phyloP scores from a whole-genome alignment of 53 echinoderm and acorn worm genomes.

The Arbacia lixula region DNA sequence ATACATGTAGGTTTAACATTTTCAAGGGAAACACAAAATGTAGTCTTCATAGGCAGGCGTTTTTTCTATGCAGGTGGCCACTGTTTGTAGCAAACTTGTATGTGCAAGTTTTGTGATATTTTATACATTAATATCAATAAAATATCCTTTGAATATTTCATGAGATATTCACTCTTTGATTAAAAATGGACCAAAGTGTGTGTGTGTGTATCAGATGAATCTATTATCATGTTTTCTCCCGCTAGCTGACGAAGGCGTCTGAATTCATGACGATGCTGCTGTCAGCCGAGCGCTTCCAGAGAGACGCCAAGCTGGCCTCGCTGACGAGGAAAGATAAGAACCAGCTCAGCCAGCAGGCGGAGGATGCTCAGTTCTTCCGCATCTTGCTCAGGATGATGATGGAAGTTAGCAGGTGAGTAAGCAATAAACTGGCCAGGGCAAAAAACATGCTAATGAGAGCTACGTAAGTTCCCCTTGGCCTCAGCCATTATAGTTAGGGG shows the following conservation, averaged over 20 bases:
- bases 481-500: no score
- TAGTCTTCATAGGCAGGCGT: no score
- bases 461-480: no score
- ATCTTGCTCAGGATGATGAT: constrained; percentile 89
- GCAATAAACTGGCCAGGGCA: neutral
- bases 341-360: constrained; percentile 80
- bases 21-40: no score
- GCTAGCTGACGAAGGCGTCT: constrained; percentile 72
- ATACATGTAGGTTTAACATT: no score
- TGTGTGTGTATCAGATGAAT: no score
- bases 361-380: constrained; percentile 94
- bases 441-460: neutral
- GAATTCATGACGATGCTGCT: constrained; percentile 81
- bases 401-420: constrained; percentile 78
- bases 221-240: neutral
- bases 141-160: no score
- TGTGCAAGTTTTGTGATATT: no score
- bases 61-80: no score
- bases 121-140: no score
- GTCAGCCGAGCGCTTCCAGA: constrained; percentile 78
- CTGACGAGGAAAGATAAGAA: constrained; percentile 82
- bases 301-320: constrained; percentile 79
- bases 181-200: neutral
- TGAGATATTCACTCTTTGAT: no score
- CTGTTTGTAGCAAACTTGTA: no score